A percentile compares a stretch with the other conserved stretches of the same genome.
These are phyloP conservation scores for Zaprionus gabonicus DNA, from an alignment of 1,140 invertebrate genomes.

Conservation along the genomic window DNA sequence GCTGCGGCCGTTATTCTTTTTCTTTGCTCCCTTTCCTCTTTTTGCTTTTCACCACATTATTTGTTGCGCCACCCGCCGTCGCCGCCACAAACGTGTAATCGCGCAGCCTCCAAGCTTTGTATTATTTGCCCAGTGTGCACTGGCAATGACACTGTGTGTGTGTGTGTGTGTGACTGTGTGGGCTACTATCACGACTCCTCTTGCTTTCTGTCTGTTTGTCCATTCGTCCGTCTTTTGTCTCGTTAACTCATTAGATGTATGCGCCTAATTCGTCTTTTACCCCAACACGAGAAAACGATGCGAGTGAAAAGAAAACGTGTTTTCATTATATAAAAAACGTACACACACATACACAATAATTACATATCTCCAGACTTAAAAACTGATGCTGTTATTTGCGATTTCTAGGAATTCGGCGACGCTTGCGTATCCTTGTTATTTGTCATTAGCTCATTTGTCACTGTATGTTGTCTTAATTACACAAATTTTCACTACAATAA, in stretches of 20 bases:
- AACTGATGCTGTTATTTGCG: constrained; percentile 27
- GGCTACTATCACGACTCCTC: constrained; percentile 70
- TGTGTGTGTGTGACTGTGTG: constrained; percentile 64
- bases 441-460: constrained; percentile 27
- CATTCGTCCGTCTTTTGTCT: constrained; percentile 17
- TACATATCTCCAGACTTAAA: constrained; percentile 3
- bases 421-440: constrained; percentile 52
- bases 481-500: constrained; percentile 75
- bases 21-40: not conserved
- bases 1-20: constrained; percentile 13
- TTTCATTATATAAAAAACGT: constrained; percentile 61
- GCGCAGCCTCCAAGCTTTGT: constrained; percentile 57
- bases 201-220: not conserved
- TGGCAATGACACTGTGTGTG: constrained; percentile 70
- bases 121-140: constrained; percentile 47
- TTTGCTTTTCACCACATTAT: constrained; percentile 52
- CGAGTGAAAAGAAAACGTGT: constrained; percentile 23
- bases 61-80: constrained; percentile 65
- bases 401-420: constrained; percentile 39
- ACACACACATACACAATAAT: constrained; percentile 49
- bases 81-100: constrained; percentile 36
- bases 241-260: constrained; percentile 36
- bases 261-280: constrained; percentile 17
- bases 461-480: constrained; percentile 47
- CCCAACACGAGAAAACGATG: constrained; percentile 6